Percentiles rank a stretch among this genome's conserved stretches.
Evolutionary conservation across 2,888 invertebrate genomes (phyloP).

Genomic region (Acanthopleura granulata): DNA sequence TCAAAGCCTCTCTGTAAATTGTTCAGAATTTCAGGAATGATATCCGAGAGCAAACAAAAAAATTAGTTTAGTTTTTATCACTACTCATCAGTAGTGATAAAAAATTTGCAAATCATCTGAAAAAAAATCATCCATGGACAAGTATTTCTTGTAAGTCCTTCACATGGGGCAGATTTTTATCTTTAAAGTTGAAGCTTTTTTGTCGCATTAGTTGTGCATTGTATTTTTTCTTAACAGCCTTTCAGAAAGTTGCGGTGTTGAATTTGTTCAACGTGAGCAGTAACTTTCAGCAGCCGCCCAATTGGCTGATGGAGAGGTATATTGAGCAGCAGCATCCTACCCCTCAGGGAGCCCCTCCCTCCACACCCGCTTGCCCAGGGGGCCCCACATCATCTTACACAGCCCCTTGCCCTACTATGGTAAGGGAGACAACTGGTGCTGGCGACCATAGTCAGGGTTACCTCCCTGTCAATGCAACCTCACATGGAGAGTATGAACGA

Average conservation of each 20-base stretch:
- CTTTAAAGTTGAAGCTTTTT: no score
- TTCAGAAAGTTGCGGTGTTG: constrained; percentile 62
- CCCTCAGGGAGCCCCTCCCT: constrained; percentile 41
- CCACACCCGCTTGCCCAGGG: constrained; percentile 39
- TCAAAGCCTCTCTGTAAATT: no score
- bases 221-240: background rate
- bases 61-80: no score
- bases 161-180: no score
- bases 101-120: no score
- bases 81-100: no score
- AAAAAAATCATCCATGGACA: no score
- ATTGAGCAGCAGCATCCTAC: constrained; percentile 54
- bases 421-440: background rate
- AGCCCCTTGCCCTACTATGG: background rate
- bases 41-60: no score
- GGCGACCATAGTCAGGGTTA: background rate
- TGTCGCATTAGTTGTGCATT: background rate
- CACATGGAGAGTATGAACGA: background rate
- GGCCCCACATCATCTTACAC: background rate
- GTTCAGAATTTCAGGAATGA: no score
- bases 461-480: background rate
- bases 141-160: no score
- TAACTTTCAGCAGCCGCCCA: constrained; percentile 58
- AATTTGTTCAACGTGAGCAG: constrained; percentile 67
- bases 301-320: constrained; percentile 63